Base-by-base conservation (phyloP, 2,888 invertebrate genomes). In the Petrolisthes cinctipes region DNA sequence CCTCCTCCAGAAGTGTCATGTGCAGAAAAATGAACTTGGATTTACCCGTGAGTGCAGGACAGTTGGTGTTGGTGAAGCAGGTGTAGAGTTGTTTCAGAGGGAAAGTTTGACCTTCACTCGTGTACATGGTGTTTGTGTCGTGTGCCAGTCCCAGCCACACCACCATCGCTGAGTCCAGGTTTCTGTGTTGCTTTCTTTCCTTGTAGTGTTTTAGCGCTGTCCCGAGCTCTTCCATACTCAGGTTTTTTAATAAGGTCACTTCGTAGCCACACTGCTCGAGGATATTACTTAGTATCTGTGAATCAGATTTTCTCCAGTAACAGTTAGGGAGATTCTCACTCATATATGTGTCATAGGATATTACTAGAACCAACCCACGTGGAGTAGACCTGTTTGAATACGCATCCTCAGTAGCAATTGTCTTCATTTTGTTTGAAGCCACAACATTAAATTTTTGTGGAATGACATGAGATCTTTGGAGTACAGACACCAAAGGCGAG, bases 1-100 rank as follows among this genome's bases (percentile, higher is more conserved):
- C 4, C 7, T 7, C 54, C 54, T 53, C 14, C 54, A n/a, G 6
- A 7, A 54, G 57, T 37, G 37, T 37, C 82, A 82, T 82, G 82
- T 82, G 82, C 51, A 82, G 37, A 17, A 71, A 82, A 68, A 82
- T 68, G 7, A 82, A 68, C 71, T 82, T 82, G n/a, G 71, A 68
- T 23, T 82, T 82, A 6, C 82, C 68, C 61, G 11, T 82, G 17
- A 82, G 14, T 37, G 61, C 82, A 51, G 51, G 82, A 37, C 68
- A 82, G 37, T 23, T 14, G 53, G 14, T 68, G 11, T 82, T 61
- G 23, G 82, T 68, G 54, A 82, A 82, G 71, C 17, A 4, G 7
- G n/a, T 37, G 68, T 71, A 82, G 17, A 82, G 6, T 20, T 82
- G 68, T 17, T 51, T 17, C 9, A 82, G 23, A 51, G 37, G 66